phyloP scores from a whole-genome alignment of 1,140 invertebrate genomes.

The Triops longicaudatus region DNA sequence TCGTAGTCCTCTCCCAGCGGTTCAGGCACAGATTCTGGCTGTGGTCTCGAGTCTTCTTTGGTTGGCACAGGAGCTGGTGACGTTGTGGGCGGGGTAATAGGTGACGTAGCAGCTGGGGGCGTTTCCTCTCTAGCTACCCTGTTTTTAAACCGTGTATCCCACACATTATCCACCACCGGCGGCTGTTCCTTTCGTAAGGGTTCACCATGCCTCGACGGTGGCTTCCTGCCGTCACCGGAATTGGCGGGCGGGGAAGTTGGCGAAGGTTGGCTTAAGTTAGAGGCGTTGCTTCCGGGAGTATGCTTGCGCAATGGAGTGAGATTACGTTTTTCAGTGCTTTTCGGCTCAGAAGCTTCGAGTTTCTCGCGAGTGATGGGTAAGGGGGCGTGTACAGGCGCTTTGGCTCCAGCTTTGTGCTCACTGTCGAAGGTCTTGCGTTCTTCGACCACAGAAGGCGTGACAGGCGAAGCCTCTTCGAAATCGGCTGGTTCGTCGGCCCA shows the following conservation, averaged over 20 bases:
- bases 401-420: conserved; percentile 3
- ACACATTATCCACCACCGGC: conserved; percentile 49
- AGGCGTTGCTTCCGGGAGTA: background rate
- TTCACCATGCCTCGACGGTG: background rate
- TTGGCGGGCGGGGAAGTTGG: background rate
- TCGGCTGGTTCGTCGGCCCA: conserved; percentile 26
- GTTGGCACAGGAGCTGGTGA: background rate
- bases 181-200: background rate
- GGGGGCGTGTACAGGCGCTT: conserved; percentile 41
- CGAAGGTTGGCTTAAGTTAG: background rate
- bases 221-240: conserved; percentile 16
- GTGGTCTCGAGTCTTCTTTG: background rate
- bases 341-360: conserved; percentile 42
- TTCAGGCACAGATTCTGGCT: background rate
- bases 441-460: background rate
- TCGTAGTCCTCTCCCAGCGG: conserved; percentile 24
- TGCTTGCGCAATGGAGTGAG: conserved; percentile 32
- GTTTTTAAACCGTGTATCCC: conserved; percentile 60
- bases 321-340: conserved; percentile 40
- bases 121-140: conserved; percentile 35
- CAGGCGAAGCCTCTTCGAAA: background rate
- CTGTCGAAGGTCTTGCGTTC: background rate
- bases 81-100: background rate
- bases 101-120: conserved; percentile 36
- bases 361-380: conserved; percentile 54